phyloP scores from a whole-genome alignment of 2,113 vertebrate genomes.

The Bubalus kerabau region DNA sequence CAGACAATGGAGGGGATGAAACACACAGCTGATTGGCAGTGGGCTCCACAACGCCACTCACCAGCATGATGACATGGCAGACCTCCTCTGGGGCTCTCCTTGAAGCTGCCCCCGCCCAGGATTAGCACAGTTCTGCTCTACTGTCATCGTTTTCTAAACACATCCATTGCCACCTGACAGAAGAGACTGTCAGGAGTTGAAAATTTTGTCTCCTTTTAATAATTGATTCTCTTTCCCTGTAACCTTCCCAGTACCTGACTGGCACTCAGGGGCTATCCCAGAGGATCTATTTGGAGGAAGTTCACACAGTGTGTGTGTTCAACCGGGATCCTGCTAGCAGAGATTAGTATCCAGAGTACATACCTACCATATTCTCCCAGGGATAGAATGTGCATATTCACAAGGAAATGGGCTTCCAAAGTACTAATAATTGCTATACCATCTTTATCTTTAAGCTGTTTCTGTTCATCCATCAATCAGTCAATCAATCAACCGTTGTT shows the following conservation, averaged over 20 bases:
- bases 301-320: background rate
- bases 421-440: background rate
- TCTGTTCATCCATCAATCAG: background rate
- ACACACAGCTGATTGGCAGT: background rate
- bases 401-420: background rate
- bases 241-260: background rate
- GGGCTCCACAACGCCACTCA: background rate
- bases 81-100: background rate
- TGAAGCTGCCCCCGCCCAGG: background rate
- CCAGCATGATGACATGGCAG: background rate
- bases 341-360: background rate
- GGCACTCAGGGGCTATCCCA: background rate
- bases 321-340: accelerated
- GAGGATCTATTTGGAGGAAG: background rate
- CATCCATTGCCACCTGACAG: background rate
- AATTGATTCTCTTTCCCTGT: background rate
- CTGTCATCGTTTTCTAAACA: background rate
- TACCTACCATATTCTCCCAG: accelerated
- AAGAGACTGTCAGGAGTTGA: background rate
- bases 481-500: background rate
- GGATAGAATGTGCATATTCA: background rate
- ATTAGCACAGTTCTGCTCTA: background rate
- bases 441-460: background rate
- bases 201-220: background rate
- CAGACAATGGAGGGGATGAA: background rate